Evolutionary conservation across 1,140 invertebrate genomes (phyloP).

Genomic region (Zeugodacus cucurbitae): DNA sequence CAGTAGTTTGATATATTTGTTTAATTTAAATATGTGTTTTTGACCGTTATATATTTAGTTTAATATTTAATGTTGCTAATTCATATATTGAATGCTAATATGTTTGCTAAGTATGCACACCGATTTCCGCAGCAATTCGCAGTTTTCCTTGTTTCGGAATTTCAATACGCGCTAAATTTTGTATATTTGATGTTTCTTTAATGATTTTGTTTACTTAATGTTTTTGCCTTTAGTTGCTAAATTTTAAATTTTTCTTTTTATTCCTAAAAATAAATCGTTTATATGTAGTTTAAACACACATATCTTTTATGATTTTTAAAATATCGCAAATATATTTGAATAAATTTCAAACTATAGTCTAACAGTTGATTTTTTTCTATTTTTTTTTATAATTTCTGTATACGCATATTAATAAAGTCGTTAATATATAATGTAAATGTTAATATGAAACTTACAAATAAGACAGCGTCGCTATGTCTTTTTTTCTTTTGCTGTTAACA

Average conservation of each 20-base stretch:
- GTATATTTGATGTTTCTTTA: background rate
- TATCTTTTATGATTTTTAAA: background rate
- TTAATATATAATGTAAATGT: background rate
- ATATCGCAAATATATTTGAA: background rate
- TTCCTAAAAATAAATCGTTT: background rate
- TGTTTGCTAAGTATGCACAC: background rate
- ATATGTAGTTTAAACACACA: background rate
- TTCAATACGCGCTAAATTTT: background rate
- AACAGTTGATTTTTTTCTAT: background rate
- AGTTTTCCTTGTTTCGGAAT: background rate
- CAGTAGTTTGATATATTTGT: background rate
- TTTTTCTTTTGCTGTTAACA: background rate
- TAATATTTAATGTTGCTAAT: background rate
- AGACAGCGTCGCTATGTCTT: background rate
- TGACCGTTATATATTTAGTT: background rate
- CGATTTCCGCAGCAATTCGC: background rate
- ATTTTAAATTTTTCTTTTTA: background rate
- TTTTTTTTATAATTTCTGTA: background rate
- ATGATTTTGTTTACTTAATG: background rate
- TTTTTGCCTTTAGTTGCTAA: background rate
- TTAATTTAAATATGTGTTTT: background rate
- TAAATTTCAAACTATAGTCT: background rate
- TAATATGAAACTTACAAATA: background rate
- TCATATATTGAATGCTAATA: background rate
- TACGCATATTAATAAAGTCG: background rate